These are phyloP conservation scores for Orchesellides sinensis DNA, from an alignment of 2,888 invertebrate genomes.

Conservation along the genomic window DNA sequence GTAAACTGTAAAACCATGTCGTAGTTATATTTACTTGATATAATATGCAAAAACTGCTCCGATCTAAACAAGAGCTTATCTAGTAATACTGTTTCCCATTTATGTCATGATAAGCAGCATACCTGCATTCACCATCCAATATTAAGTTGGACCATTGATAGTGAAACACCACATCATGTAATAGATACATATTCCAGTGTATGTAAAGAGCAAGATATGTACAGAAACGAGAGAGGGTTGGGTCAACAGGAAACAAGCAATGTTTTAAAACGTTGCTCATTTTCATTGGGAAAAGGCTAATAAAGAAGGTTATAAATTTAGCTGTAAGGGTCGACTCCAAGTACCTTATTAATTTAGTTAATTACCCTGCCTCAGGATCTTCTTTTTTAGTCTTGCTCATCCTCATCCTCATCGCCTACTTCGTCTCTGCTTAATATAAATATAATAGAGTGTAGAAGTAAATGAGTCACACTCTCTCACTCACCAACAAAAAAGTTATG, in stretches of 20 bases:
- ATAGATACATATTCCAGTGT: too few relatives aligned
- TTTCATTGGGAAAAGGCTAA: constrained; percentile 44
- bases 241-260: not conserved
- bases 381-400: not conserved
- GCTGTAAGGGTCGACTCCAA: constrained; percentile 54
- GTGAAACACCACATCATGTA: too few relatives aligned
- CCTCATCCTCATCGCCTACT: too few relatives aligned
- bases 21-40: not conserved
- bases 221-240: not conserved
- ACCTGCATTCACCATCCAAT: not conserved
- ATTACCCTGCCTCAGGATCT: constrained; percentile 64
- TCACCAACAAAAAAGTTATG: too few relatives aligned
- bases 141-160: too few relatives aligned
- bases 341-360: constrained; percentile 72
- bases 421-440: too few relatives aligned
- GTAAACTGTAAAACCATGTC: not conserved
- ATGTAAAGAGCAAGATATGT: too few relatives aligned
- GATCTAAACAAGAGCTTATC: too few relatives aligned
- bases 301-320: constrained; percentile 63
- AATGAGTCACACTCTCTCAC: too few relatives aligned
- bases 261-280: constrained; percentile 41
- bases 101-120: not conserved
- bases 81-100: too few relatives aligned
- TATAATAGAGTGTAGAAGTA: too few relatives aligned
- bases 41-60: too few relatives aligned